phyloP scores from a whole-genome alignment of 2,797 vertebrate genomes.

The Champsocephalus gunnari region DNA sequence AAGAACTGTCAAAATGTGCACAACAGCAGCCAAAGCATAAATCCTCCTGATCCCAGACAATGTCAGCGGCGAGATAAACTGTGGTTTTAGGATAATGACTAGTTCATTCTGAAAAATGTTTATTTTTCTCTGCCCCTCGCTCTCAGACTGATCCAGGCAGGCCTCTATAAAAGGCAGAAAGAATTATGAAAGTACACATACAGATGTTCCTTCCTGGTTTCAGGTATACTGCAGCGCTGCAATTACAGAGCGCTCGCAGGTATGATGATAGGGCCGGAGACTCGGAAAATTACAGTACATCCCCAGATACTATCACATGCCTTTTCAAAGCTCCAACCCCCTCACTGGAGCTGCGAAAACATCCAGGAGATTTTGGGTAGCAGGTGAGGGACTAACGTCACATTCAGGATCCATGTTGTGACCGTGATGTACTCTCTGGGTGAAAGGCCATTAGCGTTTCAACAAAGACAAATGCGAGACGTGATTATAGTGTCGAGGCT shows the following conservation, averaged over 20 bases:
- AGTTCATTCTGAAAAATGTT: constrained; percentile 54
- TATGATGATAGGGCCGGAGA: constrained; percentile 80
- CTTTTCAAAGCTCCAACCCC: constrained; percentile 48
- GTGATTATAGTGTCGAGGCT: neutral
- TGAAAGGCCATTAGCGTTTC: neutral
- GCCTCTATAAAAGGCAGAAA: constrained; percentile 60
- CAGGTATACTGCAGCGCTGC: constrained; percentile 38
- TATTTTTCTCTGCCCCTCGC: constrained; percentile 49
- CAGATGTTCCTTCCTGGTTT: constrained; percentile 84
- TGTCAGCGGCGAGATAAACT: constrained; percentile 37
- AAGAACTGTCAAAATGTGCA: neutral
- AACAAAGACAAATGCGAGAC: constrained; percentile 15
- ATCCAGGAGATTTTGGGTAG: constrained; percentile 21
- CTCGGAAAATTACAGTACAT: constrained; percentile 80
- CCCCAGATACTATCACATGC: constrained; percentile 61
- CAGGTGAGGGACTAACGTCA: constrained; percentile 15
- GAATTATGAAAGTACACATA: constrained; percentile 81
- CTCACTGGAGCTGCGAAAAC: constrained; percentile 45
- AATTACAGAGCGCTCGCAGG: constrained; percentile 80
- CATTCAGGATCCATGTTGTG: neutral
- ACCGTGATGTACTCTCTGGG: constrained; percentile 15
- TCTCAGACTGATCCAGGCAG: constrained; percentile 56
- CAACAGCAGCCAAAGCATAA: constrained; percentile 20
- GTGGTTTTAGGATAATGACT: constrained; percentile 65
- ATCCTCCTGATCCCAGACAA: constrained; percentile 16